These are phyloP conservation scores for Platycheirus albimanus DNA, from an alignment of 2,888 invertebrate species.

Conservation along the genomic window DNA sequence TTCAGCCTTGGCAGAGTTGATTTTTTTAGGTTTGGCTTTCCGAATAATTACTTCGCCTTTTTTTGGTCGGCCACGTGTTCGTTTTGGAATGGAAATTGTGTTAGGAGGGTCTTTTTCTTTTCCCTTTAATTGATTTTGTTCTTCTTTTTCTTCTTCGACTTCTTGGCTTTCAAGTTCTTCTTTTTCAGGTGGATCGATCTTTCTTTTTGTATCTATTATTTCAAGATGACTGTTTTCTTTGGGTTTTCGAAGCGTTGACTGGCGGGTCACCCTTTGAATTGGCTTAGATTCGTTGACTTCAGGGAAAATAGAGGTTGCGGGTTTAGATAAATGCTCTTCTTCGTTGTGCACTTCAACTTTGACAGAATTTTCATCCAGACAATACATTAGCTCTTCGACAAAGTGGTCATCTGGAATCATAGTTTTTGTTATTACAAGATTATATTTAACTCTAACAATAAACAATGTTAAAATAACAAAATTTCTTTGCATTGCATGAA, in stretches of 20 bases:
- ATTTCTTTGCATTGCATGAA: too few species aligned
- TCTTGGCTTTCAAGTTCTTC: background rate
- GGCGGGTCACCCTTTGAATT: conserved; percentile 39
- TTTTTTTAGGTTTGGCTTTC: conserved; percentile 1
- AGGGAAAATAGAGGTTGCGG: background rate
- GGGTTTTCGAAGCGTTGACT: background rate
- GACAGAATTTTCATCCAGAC: conserved; percentile 3
- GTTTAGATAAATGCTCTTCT: background rate
- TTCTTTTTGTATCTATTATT: background rate
- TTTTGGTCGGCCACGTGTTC: conserved; percentile 54
- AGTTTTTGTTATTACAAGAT: too few species aligned
- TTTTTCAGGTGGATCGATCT: background rate
- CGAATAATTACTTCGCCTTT: conserved; percentile 56
- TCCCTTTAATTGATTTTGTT: too few species aligned
- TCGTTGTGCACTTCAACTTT: conserved; percentile 44
- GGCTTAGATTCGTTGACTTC: background rate
- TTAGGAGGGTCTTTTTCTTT: background rate
- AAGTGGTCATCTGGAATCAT: too few species aligned
- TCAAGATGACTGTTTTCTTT: background rate
- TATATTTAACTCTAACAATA: too few species aligned
- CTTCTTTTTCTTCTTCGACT: too few species aligned
- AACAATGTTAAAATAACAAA: too few species aligned
- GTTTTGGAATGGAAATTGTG: conserved; percentile 24
- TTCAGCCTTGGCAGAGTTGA: conserved; percentile 38
- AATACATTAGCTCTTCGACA: too few species aligned